Conservation (phyloP, 2,113 vertebrate genomes). For the Arvicanthis niloticus region DNA sequence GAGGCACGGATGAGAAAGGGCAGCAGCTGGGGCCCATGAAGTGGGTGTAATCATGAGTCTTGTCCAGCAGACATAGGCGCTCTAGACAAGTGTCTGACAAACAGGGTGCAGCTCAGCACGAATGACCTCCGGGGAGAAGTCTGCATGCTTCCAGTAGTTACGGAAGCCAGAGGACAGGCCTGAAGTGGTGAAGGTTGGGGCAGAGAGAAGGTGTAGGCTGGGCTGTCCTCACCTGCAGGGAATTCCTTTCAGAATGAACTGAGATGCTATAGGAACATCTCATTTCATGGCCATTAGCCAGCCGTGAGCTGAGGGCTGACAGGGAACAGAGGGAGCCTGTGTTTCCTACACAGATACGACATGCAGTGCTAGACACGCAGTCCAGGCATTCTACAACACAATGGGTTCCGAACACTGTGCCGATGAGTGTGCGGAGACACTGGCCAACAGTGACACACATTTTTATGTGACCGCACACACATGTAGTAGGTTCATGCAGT, state of each 20-base stretch:
- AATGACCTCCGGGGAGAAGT: background rate
- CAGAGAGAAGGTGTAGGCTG: background rate
- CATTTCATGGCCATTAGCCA: background rate
- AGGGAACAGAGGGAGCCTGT: background rate
- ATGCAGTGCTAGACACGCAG: background rate
- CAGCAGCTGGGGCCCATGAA: background rate
- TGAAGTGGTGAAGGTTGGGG: background rate
- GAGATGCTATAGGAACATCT: background rate
- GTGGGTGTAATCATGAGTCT: background rate
- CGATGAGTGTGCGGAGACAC: background rate
- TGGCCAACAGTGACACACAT: background rate
- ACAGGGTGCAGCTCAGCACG: background rate
- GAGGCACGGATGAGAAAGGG: background rate
- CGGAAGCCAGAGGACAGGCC: background rate
- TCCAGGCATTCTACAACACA: background rate
- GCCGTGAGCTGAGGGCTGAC: background rate
- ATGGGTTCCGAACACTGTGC: too few species aligned
- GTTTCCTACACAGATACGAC: background rate
- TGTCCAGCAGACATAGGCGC: background rate
- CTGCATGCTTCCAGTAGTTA: background rate
- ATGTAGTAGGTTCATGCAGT: background rate
- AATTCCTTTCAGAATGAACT: background rate
- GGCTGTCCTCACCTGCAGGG: background rate
- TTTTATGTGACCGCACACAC: fast-evolving
- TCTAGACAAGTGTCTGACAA: background rate